Conservation (phyloP, 2,113 vertebrate genomes). For the Maccullochella peelii region DNA sequence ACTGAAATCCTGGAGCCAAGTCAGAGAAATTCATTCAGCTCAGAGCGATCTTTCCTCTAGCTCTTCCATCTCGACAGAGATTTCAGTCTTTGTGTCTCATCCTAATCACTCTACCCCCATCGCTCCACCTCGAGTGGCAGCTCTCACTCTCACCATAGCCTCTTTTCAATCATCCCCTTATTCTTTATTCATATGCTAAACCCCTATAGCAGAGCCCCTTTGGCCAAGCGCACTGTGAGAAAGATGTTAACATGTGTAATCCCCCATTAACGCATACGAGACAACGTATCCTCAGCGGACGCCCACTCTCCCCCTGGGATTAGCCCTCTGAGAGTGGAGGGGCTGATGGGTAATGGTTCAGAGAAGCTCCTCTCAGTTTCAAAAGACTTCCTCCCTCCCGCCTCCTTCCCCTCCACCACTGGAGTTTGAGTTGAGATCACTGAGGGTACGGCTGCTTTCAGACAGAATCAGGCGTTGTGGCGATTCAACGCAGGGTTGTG, state of each 20-base stretch:
- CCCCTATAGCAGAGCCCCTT: slow-evolving; percentile 72
- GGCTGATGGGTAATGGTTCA: slow-evolving; percentile 79
- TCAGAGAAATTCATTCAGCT: slow-evolving; percentile 20
- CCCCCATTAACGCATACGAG: slow-evolving; percentile 81
- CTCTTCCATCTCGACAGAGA: slow-evolving; percentile 28
- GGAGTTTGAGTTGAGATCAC: slow-evolving; percentile 51
- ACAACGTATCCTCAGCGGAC: slow-evolving; percentile 73
- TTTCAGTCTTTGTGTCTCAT: slow-evolving; percentile 59
- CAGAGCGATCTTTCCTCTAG: slow-evolving; percentile 22
- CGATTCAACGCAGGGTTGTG: too few species aligned
- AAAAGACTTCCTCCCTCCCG: slow-evolving; percentile 50
- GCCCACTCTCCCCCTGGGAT: slow-evolving; percentile 79
- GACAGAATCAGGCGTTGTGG: too few species aligned
- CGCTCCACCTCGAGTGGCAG: slow-evolving; percentile 72
- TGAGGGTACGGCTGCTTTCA: too few species aligned
- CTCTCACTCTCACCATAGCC: slow-evolving; percentile 69
- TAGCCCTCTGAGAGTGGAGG: slow-evolving; percentile 68
- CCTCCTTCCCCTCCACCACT: slow-evolving; percentile 29
- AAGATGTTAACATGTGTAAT: slow-evolving; percentile 86
- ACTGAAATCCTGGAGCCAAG: slow-evolving; percentile 16
- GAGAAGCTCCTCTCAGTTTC: slow-evolving; percentile 68
- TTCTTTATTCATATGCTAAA: slow-evolving; percentile 86
- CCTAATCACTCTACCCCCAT: slow-evolving; percentile 62
- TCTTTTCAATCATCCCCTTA: slow-evolving; percentile 76
- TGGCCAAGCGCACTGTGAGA: slow-evolving; percentile 77